A percentile compares a stretch with the other conserved stretches of the same genome.
These are phyloP conservation scores for Channa argus DNA, from an alignment of 2,113 vertebrate species.

Conservation along the genomic window DNA sequence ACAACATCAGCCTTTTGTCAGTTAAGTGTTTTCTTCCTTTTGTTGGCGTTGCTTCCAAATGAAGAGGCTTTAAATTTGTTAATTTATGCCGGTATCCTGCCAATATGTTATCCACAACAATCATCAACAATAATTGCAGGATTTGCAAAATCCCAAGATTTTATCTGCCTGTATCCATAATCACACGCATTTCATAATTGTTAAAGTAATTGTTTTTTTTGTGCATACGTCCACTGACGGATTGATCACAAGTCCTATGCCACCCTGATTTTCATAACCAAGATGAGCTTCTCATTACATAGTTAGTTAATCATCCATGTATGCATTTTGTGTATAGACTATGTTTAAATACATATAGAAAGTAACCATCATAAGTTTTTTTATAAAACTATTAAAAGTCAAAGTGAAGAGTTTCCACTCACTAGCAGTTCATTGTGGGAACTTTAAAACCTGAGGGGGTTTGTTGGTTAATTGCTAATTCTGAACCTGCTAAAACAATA, in stretches of 20 bases:
- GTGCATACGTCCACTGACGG: background rate
- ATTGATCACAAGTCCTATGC: background rate
- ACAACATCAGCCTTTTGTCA: background rate
- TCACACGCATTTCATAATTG: background rate
- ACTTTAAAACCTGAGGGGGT: too few relatives aligned
- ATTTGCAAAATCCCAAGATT: background rate
- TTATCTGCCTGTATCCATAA: conserved; percentile 6
- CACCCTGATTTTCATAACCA: background rate
- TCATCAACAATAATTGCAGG: background rate
- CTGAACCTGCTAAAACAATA: too few relatives aligned
- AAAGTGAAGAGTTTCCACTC: too few relatives aligned
- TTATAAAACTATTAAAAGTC: too few relatives aligned
- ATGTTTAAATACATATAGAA: too few relatives aligned
- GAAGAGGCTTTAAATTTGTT: background rate
- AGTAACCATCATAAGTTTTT: too few relatives aligned
- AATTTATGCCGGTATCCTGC: background rate
- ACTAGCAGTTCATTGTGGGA: too few relatives aligned
- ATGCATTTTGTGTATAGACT: too few relatives aligned
- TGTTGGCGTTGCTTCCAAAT: too few relatives aligned
- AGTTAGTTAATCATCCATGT: background rate
- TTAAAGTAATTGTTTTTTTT: conserved; percentile 8
- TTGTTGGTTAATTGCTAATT: too few relatives aligned
- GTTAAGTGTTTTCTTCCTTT: too few relatives aligned
- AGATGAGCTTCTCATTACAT: background rate
- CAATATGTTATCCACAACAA: background rate